Evolutionary conservation across 2,113 vertebrate genomes (phyloP).

Genomic region (Brachypteracias leptosomus): DNA sequence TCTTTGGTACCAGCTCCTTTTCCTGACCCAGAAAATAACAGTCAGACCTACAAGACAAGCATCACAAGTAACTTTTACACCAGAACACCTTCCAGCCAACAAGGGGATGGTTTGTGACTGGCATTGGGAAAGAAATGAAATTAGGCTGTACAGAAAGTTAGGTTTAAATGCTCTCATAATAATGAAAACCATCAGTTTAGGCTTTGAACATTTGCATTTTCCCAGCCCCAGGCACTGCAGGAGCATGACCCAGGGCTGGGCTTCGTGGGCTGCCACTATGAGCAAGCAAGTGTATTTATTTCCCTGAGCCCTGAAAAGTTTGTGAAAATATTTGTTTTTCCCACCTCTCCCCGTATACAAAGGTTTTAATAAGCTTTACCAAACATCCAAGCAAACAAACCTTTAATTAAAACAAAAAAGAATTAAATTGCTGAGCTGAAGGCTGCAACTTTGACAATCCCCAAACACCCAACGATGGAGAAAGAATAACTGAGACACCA

Average conservation of each 20-base stretch:
- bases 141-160: neutral
- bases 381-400: constrained; percentile 23
- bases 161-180: neutral
- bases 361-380: constrained; percentile 34
- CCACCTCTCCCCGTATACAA: neutral
- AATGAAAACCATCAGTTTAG: neutral
- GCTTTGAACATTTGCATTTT: neutral
- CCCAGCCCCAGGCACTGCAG: neutral
- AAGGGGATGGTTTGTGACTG: neutral
- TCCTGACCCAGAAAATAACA: neutral
- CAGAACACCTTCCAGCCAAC: neutral
- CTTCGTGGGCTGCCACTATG: rapidly evolving
- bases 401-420: neutral
- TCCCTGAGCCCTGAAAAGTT: neutral
- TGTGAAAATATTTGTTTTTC: neutral
- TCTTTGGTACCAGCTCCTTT: neutral
- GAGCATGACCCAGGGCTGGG: neutral
- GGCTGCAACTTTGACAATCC: neutral
- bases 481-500: neutral
- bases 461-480: neutral
- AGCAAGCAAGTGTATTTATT: neutral
- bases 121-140: neutral
- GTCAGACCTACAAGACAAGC: neutral
- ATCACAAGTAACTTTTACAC: neutral
- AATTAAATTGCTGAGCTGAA: constrained; percentile 16